Conservation (phyloP, 1,140 invertebrate genomes). For the Drosophila pandora region DNA sequence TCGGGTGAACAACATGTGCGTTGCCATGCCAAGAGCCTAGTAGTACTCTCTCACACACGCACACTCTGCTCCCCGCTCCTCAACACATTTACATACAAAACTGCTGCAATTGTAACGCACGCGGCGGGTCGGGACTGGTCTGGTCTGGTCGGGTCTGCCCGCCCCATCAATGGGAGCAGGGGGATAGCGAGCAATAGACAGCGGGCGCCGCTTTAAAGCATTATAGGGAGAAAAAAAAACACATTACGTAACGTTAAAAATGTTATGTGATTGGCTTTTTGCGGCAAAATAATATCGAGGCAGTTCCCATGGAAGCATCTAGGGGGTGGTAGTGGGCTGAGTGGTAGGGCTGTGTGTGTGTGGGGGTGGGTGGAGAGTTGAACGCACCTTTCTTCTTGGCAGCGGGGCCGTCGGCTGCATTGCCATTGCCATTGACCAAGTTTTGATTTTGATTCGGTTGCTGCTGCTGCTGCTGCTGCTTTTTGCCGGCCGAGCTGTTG, state of each 20-base stretch:
- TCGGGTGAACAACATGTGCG: conserved; percentile 59
- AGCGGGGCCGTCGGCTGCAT: conserved; percentile 42
- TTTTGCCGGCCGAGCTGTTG: conserved; percentile 54
- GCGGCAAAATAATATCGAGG: conserved; percentile 47
- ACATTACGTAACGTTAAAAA: conserved; percentile 76
- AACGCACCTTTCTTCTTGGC: conserved; percentile 77
- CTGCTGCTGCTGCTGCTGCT: conserved; percentile 29
- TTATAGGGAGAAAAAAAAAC: conserved; percentile 67
- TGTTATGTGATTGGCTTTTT: conserved; percentile 72
- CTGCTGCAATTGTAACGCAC: conserved; percentile 69
- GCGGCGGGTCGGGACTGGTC: conserved; percentile 27
- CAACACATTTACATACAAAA: conserved; percentile 29
- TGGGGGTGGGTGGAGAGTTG: conserved; percentile 35
- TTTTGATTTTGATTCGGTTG: conserved; percentile 52
- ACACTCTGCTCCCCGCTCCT: neutral
- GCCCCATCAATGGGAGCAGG: conserved; percentile 7
- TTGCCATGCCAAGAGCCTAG: conserved; percentile 60
- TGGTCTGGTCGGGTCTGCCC: neutral
- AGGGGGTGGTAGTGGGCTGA: neutral
- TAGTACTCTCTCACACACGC: conserved; percentile 20
- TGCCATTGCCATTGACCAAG: conserved; percentile 74
- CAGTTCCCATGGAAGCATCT: conserved; percentile 39
- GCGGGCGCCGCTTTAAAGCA: conserved; percentile 63
- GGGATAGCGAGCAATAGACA: conserved; percentile 45
- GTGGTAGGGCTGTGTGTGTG: neutral